Evolutionary conservation across 2,797 vertebrate species (phyloP).

Genomic region (Fundulus diaphanus): DNA sequence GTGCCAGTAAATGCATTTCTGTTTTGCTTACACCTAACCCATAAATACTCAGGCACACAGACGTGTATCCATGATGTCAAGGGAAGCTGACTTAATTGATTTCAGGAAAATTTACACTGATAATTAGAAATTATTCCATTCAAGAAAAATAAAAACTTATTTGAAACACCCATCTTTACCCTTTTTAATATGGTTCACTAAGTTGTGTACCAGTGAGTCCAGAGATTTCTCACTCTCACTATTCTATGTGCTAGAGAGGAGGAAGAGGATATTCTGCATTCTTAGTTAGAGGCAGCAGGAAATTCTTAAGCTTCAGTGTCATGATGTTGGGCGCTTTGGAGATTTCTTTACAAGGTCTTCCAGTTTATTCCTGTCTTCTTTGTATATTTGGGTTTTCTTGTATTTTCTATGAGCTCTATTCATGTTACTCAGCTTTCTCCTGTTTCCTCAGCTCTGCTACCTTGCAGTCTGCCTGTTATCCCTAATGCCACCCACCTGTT

Average conservation of each 20-base stretch:
- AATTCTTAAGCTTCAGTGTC: not conserved
- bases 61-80: not conserved
- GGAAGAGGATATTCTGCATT: not conserved
- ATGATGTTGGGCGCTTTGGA: too few relatives aligned
- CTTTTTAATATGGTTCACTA: not conserved
- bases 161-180: not conserved
- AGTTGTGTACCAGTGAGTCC: not conserved
- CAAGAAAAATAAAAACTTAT: not conserved
- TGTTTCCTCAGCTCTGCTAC: too few relatives aligned
- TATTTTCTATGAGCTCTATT: too few relatives aligned
- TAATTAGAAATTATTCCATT: not conserved
- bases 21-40: not conserved
- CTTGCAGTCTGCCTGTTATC: too few relatives aligned
- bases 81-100: not conserved
- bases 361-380: too few relatives aligned
- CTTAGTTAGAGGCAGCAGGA: not conserved
- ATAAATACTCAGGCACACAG: not conserved
- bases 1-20: conserved; percentile 32
- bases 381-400: too few relatives aligned
- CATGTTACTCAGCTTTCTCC: too few relatives aligned
- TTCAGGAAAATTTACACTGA: not conserved
- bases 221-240: too few relatives aligned
- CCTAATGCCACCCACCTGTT: too few relatives aligned
- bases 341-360: too few relatives aligned
- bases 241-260: too few relatives aligned